Conservation (phyloP, 2,797 vertebrate genomes). For the Sebastes jordani region DNA sequence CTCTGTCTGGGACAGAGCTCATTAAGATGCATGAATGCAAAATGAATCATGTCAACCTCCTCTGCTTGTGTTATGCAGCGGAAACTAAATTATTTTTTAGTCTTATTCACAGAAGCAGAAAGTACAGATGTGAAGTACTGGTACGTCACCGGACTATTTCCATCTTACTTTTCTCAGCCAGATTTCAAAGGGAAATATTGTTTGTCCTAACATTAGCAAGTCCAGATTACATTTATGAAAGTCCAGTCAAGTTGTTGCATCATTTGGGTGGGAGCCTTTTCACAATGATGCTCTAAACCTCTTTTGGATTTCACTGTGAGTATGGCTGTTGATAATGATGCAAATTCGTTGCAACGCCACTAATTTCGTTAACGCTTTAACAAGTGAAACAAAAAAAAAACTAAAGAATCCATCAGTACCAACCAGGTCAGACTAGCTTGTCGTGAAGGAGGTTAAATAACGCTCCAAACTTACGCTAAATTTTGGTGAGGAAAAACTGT, state of each 20-base stretch:
- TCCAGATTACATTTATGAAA: neutral
- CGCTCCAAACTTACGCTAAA: too few species aligned
- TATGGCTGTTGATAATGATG: too few species aligned
- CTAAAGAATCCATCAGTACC: too few species aligned
- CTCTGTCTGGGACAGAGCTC: neutral
- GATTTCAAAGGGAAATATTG: neutral
- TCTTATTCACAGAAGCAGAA: neutral
- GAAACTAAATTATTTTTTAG: neutral
- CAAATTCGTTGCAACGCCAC: too few species aligned
- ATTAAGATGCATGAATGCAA: neutral
- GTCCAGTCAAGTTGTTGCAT: neutral
- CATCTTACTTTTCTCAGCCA: neutral
- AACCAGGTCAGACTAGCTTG: too few species aligned
- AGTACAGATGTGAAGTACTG: neutral
- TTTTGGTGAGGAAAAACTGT: too few species aligned
- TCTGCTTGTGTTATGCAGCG: neutral
- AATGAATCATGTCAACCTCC: neutral
- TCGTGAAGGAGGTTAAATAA: too few species aligned
- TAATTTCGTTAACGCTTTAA: too few species aligned
- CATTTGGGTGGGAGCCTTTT: neutral
- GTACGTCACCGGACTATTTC: neutral
- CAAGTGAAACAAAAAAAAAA: too few species aligned
- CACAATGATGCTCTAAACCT: neutral
- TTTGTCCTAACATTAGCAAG: neutral
- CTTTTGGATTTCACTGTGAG: neutral